Percentiles rank a stretch among this genome's conserved stretches.
These are phyloP conservation scores for Rattus norvegicus DNA, from an alignment of 2,113 vertebrate genomes.

Conservation along the genomic window DNA sequence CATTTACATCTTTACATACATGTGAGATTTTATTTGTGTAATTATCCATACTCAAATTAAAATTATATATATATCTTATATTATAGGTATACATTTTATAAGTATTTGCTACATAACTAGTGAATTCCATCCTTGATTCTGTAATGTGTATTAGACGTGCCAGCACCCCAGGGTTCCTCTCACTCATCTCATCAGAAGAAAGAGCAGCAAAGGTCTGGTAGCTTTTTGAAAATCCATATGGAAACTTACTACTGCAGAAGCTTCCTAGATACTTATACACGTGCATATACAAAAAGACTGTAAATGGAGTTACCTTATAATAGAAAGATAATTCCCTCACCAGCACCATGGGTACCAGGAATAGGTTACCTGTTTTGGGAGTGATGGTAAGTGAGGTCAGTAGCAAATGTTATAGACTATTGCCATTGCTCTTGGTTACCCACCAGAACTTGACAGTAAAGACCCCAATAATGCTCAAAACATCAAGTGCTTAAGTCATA, in stretches of 20 bases:
- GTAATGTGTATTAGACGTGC: not conserved
- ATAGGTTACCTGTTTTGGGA: not conserved
- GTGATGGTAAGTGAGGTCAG: not conserved
- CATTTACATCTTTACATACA: not conserved
- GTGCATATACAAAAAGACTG: not conserved
- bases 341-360: not conserved
- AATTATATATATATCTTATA: rapidly evolving
- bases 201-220: not conserved
- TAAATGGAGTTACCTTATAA: not conserved
- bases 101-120: not conserved
- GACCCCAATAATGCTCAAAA: not conserved
- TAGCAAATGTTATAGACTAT: not conserved
- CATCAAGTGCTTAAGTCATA: not conserved
- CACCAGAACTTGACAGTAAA: not conserved
- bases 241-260: not conserved
- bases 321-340: not conserved
- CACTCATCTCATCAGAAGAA: not conserved
- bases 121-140: not conserved
- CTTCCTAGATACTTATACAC: too few relatives aligned
- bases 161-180: not conserved
- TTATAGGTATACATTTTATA: not conserved
- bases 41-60: not conserved
- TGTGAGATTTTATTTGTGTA: not conserved
- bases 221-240: not conserved
- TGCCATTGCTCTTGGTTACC: not conserved